These are phyloP conservation scores for Ochlodes sylvanus DNA, from an alignment of 2,888 invertebrate genomes.

Conservation along the genomic window DNA sequence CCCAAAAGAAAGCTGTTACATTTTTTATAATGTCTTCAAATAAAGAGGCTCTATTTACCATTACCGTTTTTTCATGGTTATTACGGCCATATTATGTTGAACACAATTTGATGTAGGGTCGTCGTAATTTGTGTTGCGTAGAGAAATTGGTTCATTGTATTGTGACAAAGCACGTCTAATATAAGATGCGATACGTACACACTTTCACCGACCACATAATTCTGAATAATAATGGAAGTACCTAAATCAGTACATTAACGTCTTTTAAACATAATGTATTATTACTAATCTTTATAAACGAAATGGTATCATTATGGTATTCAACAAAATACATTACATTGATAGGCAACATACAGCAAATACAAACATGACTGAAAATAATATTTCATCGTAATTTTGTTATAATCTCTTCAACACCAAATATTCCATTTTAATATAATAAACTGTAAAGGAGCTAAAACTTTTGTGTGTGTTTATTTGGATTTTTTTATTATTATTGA, in stretches of 20 bases:
- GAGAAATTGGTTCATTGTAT: conserved; percentile 30
- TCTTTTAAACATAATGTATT: no score
- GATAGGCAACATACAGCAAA: no score
- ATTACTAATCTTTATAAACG: no score
- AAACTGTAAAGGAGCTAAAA: no score
- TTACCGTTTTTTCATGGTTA: conserved; percentile 58
- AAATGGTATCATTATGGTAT: no score
- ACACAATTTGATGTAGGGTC: conserved; percentile 37
- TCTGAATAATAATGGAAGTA: conserved; percentile 13
- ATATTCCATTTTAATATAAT: no score
- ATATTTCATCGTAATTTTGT: no score
- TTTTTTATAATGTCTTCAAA: conserved; percentile 46
- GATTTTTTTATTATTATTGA: no score
- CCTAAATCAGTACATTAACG: conserved; percentile 2
- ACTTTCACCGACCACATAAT: conserved; percentile 32
- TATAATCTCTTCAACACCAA: no score
- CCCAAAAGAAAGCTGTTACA: conserved; percentile 54
- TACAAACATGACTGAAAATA: no score
- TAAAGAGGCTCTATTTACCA: conserved; percentile 52
- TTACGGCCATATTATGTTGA: conserved; percentile 41
- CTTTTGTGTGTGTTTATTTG: no score
- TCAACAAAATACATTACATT: no score
- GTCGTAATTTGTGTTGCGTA: conserved; percentile 39
- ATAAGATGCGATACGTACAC: conserved; percentile 3
- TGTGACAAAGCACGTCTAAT: conserved; percentile 31